Base-by-base conservation (phyloP, 1,140 invertebrate species). In the Carcinoscorpius rotundicauda region DNA sequence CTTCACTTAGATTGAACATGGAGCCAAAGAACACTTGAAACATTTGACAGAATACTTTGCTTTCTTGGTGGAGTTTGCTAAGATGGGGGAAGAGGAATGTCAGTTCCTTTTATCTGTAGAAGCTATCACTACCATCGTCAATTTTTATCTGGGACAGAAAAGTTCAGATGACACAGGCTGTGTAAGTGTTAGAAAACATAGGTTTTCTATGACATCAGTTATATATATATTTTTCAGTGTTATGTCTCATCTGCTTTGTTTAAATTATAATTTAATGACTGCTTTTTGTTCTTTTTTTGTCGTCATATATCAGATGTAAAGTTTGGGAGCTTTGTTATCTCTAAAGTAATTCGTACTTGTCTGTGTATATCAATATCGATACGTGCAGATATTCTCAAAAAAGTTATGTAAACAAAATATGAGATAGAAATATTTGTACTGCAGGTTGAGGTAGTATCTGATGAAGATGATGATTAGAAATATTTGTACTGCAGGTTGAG, bases 31-130 rank as follows among this genome's bases (percentile, higher is more conserved):
- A 29, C 29, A 29, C 29, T 29, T 29, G 29, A 29, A 87, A 10
- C 88, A 91, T 75, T 78, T 97, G 57, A 90, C 89, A 4, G 93
- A 96, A 74, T 96, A 93, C 74, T 96, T 96, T 76, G 85, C 86
- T 9, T 86, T 96, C 72, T 78, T 97, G 62, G 87, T 91, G 72
- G 93, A 96, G 75, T 96, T 95, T 76, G 90, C 91, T 70, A 90
- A 93, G 75, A 91, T 95, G 87, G 93, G 93, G 2, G 91, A 94
- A 65, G 90, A 93, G 69, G 93, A 97, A 74, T 87, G 87, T 49
- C 81, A 87, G 72, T 95, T 95, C 76, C 78, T 97, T 66, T 82
- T 95, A 61, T 82, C 87, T 52, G 86, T 91, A 50, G 87, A 91
- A 69, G 86, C 91, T 10, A 94, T 96, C 53, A 87, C 88, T 29